Base-by-base conservation (phyloP, 2,113 vertebrate species). In the Ptilonorhynchus violaceus region DNA sequence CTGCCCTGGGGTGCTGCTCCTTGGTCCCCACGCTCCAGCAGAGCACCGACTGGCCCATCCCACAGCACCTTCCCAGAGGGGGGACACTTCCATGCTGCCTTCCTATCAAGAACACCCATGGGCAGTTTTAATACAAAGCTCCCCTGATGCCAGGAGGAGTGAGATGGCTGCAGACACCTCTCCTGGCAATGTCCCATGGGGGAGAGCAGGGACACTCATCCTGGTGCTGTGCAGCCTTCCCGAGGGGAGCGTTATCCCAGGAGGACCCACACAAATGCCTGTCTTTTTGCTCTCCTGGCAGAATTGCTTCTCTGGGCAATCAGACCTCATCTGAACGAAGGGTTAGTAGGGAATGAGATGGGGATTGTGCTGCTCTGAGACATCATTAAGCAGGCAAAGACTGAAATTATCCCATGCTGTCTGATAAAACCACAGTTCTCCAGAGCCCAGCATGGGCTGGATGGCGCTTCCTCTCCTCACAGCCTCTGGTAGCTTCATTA, bases 141-240 rank as follows among this genome's bases (percentile, higher is more conserved):
- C 6, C 4, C 4, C 37, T 39, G 79, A 2, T 31, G 53, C 53
- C 69, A 62, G 74, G 22, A 69, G 76, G 9, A 56, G 23, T 0
- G 9, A 37, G 66, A 9, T 0, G 42, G 47, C 47, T 6, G 10
- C 23, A 39, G 30, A 7, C 62, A 50, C 39, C 75, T 63, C 3
- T 0, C n/a, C 42, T 60, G 21, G 58, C 22, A 10, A 1, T 9
- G 64, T 30, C 63, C n/a, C 31, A 5, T 0, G 1, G 19, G 23
- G 15, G 3, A 15, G 6, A 63, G 62, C 2, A 10, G 42, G 78
- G 23, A 23, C 41, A 39, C 1, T 0, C 1, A 9, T 17, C 28
- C 37, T 2, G 5, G 21, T 0, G 3, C 3, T 1, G 1, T 39
- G 49, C 50, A 89, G 75, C 19, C 77, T 42, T 62, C 28, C 47